A percentile compares a stretch with the other conserved stretches of the same genome.
Conservation (phyloP, 2,797 vertebrate species). For the Smutsia gigantea region DNA sequence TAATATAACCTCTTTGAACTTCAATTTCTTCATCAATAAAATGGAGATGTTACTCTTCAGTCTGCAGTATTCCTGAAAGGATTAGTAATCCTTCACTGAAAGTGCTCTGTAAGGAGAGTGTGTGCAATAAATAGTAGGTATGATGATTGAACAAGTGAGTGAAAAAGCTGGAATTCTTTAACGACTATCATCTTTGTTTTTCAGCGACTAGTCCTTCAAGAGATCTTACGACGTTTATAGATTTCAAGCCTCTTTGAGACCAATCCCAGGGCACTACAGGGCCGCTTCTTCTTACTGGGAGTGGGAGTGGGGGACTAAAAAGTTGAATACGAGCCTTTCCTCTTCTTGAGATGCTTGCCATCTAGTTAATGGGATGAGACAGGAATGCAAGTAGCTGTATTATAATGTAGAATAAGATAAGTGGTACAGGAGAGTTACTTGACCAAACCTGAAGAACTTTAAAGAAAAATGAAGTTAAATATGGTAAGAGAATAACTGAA, state of each 20-base stretch:
- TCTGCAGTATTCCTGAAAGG: neutral
- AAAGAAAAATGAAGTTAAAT: constrained; percentile 24
- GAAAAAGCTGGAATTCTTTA: constrained; percentile 5
- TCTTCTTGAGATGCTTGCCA: constrained; percentile 4
- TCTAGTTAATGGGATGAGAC: constrained; percentile 10
- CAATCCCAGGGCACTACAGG: neutral
- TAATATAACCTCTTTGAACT: neutral
- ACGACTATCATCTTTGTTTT: neutral
- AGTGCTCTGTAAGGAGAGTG: neutral
- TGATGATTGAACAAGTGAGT: neutral
- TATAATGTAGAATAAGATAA: neutral
- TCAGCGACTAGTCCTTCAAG: neutral
- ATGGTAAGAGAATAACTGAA: neutral
- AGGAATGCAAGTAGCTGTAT: neutral
- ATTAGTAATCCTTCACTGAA: neutral
- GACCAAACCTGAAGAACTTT: neutral
- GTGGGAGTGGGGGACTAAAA: neutral
- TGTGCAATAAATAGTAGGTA: neutral
- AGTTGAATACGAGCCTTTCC: neutral
- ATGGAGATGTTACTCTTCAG: neutral
- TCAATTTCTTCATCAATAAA: neutral
- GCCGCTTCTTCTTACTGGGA: neutral
- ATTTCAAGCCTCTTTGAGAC: neutral
- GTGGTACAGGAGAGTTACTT: neutral
- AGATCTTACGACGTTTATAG: neutral